Evolutionary conservation across 2,888 invertebrate species (phyloP), one percentile per base, ranked within the genome.

Genomic region (Synanthedon vespiformis): DNA sequence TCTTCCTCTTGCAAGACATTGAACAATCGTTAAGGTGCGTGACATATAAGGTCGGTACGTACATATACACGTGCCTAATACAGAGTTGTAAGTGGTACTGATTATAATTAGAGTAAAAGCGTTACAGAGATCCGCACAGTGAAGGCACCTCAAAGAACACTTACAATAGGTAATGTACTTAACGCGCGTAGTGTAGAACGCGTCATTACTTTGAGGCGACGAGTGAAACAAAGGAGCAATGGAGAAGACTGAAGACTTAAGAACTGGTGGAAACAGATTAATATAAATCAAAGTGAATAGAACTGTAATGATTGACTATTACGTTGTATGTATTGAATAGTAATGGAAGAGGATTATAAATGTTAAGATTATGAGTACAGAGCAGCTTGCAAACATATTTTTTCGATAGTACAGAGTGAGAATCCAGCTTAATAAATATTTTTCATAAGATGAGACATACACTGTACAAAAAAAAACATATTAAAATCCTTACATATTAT

Each of bases 151-250:
- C 77, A 77, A 75, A 80, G 82, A 77, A 82, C 81, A 76, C 81
- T 80, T 80, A 83, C 84, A 86, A 85, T 85, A 80, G 82, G 79
- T 85, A 85, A 86, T 84, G 82, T 86, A 82, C 85, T 86, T 85
- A 83, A 77, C 76, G 65, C 70, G 66, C 70, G 72, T 72, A 73
- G 71, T 73, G 70, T 77, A 73, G 75, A 76, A 60, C 71, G 78
- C 77, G 77, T 78, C 81, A 79, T 85, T 82, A 81, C 82, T 80
- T 73, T 75, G 79, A 79, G 70, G 69, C 73, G 69, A 65, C 69
- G 65, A 65, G 62, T 54, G 55, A 73, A 64, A 76, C 58, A 71
- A 54, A 40, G 55, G 58, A 60, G 55, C 52, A 34, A 52, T 72
- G 60, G 76, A 81, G 80, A 56, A 48, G 66, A 40, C 53, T 57